These are phyloP conservation scores for Steromphala cineraria DNA, from an alignment of 2,888 invertebrate species.

Conservation along the genomic window DNA sequence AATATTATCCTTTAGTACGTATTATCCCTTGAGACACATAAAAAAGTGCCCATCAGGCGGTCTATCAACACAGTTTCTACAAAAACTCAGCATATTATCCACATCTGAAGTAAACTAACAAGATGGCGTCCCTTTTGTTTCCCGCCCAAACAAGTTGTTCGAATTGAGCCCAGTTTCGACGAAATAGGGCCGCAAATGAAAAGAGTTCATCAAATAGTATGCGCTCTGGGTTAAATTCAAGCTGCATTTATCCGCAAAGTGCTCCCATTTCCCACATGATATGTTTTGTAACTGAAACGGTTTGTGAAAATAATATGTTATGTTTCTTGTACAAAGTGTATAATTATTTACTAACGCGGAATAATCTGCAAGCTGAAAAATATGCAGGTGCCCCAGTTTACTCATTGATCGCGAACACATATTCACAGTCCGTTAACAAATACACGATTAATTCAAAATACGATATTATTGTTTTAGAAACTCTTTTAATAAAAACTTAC, in stretches of 20 bases:
- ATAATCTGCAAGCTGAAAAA: not conserved
- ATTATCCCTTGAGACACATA: not conserved
- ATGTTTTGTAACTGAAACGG: too few species aligned
- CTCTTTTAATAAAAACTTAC: too few species aligned
- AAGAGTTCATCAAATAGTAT: constrained; percentile 2
- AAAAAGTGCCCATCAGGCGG: constrained; percentile 41
- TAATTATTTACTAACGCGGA: constrained; percentile 4
- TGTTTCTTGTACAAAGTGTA: not conserved
- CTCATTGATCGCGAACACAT: not conserved
- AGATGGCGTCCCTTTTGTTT: constrained; percentile 71
- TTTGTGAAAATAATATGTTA: too few species aligned
- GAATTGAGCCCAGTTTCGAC: constrained; percentile 41
- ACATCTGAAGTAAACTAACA: constrained; percentile 43
- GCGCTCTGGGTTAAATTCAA: too few species aligned
- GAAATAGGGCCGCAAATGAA: not conserved
- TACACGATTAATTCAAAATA: too few species aligned
- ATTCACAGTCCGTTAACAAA: not conserved
- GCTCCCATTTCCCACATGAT: too few species aligned
- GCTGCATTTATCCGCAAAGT: too few species aligned
- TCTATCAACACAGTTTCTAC: constrained; percentile 34
- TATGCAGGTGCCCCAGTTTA: constrained; percentile 13
- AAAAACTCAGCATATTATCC: constrained; percentile 41
- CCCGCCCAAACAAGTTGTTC: constrained; percentile 68
- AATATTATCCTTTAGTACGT: not conserved
- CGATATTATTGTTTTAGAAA: too few species aligned